Base-by-base conservation (phyloP, 2,113 vertebrate species). In the Eclectus roratus region DNA sequence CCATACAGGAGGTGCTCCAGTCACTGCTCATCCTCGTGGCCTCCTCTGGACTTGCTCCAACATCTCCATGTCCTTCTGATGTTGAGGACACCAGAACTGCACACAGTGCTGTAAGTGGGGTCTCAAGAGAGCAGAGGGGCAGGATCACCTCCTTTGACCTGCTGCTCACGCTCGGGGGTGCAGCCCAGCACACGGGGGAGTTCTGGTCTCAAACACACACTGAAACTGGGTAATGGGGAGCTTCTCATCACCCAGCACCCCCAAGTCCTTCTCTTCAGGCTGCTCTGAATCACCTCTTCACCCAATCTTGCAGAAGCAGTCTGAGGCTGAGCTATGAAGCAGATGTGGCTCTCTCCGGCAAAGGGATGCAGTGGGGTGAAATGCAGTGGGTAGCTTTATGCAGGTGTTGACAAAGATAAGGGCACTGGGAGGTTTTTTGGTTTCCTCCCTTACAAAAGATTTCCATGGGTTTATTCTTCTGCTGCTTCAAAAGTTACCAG, bases 1-100 rank as follows among this genome's bases (percentile, higher is more conserved):
- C 5, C 13, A 14, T 21, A 33, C 0, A 0, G 5, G 55, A 14
- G 55, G 3, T 56, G 55, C 5, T 56, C 19, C 55, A 56, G 8
- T 13, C 20, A 31, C 55, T 56, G 19, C 2, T 13, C 19, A 21
- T 56, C 8, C 55, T n/a, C 0, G 2, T 56, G 55, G 55, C 31
- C 31, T 56, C 55, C 55, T 56, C 31, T 56, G 55, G 19, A 0
- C 31, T n/a, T 21, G 12, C 31, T 9, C 31, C 31, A 14, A 6
- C 19, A n/a, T 8, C 20, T n/a, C 31, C 55, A 56, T 21, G 31
- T 56, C 55, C 55, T 56, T 14, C 13, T 56, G 19, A n/a, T n/a
- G 31, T 8, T n/a, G 31, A 56, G 53, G 55, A 56, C 31, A n/a
- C 55, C 55, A 56, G 31, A 9, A 9, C 55, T n/a, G 55, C 19